A percentile compares a stretch with the other conserved stretches of the same genome.
These are phyloP conservation scores for Eristalis pertinax DNA, from an alignment of 2,888 invertebrate species.

Conservation along the genomic window DNA sequence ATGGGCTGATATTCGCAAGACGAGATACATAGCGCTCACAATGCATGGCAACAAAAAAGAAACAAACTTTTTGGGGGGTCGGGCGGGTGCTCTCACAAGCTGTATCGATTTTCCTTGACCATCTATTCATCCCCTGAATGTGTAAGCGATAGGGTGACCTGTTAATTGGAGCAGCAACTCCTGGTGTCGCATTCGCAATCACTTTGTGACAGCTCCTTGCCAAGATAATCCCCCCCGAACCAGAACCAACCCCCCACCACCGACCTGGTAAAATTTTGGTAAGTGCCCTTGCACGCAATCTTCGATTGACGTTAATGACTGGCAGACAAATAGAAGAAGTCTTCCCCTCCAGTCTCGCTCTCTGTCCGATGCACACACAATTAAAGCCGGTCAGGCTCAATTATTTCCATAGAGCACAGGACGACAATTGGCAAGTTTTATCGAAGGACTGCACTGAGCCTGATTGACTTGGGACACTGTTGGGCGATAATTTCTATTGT, in stretches of 20 bases:
- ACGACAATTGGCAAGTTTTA: conserved; percentile 45
- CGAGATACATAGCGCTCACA: too few species aligned
- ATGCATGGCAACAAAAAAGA: neutral
- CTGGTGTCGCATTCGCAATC: conserved; percentile 61
- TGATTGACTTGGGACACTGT: conserved; percentile 63
- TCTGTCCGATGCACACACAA: conserved; percentile 52
- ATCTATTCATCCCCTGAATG: neutral
- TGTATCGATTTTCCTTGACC: conserved; percentile 3
- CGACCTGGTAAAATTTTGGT: conserved; percentile 26
- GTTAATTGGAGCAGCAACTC: conserved; percentile 63
- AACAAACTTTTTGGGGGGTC: conserved; percentile 45
- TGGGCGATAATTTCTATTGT: conserved; percentile 60
- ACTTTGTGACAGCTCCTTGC: conserved; percentile 65
- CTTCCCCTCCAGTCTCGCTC: neutral
- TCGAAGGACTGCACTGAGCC: conserved; percentile 52
- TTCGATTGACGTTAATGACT: conserved; percentile 69
- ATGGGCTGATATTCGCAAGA: conserved; percentile 31
- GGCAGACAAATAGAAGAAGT: conserved; percentile 49
- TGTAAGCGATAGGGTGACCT: conserved; percentile 48
- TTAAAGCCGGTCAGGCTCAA: conserved; percentile 55
- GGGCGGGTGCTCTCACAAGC: too few species aligned
- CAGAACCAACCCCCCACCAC: neutral
- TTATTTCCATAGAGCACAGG: conserved; percentile 54
- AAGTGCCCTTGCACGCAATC: conserved; percentile 67
- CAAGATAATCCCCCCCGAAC: conserved; percentile 39